Evolutionary conservation across 2,888 invertebrate genomes (phyloP).

Genomic region (Rotaria socialis): DNA sequence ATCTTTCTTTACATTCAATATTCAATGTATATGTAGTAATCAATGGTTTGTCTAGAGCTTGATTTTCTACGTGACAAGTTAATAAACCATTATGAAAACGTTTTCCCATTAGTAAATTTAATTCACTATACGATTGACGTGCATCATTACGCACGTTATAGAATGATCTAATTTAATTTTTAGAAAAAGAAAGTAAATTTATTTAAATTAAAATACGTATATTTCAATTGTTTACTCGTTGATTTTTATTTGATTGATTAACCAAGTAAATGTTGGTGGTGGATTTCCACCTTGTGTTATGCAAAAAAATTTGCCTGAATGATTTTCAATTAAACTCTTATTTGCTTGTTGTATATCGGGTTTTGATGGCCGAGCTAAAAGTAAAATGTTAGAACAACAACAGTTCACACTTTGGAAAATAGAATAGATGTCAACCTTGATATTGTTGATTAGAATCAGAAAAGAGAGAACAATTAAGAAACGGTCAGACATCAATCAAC

Average conservation of each 20-base stretch:
- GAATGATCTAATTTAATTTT: neutral
- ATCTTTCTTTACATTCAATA: neutral
- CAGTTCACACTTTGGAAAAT: neutral
- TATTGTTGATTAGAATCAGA: neutral
- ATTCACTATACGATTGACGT: slow-evolving; percentile 21
- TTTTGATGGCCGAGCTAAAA: neutral
- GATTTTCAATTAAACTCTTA: neutral
- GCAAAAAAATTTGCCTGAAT: neutral
- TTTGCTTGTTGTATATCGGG: slow-evolving; percentile 5
- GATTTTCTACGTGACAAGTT: slow-evolving; percentile 14
- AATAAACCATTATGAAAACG: neutral
- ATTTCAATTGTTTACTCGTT: neutral
- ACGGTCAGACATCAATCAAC: neutral
- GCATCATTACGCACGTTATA: neutral
- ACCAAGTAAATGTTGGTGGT: slow-evolving; percentile 27
- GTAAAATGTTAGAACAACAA: neutral
- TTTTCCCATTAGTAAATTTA: neutral
- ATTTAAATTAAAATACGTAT: too few relatives aligned
- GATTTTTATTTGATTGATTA: neutral
- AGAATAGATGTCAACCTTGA: neutral
- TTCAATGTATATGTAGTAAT: neutral
- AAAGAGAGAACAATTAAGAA: neutral
- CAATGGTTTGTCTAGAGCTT: slow-evolving; percentile 30
- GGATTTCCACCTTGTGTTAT: slow-evolving; percentile 11
- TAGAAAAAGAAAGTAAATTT: too few relatives aligned